Base-by-base conservation (phyloP, 2,888 invertebrate genomes). In the Thalpophila matura region DNA sequence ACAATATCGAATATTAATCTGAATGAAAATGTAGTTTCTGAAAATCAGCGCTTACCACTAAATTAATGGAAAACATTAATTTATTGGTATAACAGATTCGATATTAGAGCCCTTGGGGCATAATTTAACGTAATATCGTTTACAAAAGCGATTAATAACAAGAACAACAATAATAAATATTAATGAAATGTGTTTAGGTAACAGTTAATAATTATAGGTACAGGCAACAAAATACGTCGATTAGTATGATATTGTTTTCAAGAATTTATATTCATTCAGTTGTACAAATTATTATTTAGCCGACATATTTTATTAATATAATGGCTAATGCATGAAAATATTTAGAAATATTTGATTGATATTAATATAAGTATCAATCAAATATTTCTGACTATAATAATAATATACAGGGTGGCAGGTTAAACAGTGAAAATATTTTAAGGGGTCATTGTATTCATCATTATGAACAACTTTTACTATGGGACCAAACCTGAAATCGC, bases 71-170 rank as follows among this genome's bases (percentile, higher is more conserved):
- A 14, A 2, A 14, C 14, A 33, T 6, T 14, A 33, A 33, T 4
- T 33, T 33, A 26, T 57, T 40, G 10, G 14, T 6, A 3, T 10
- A 20, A n/a, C 26, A 22, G 9, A 20, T 40, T 12, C 26, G 20
- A 40, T 33, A 33, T 42, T 22, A 10, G 5, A 42, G 6, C 58
- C 60, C 31, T 4, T 5, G 16, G 40, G 59, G 49, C n/a, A 49
- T 58, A 58, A 58, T 58, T 33, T 40, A 40, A n/a, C 12, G 16
- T 37, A 26, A 46, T 57, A 60, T 49, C 38, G 40, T 20, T 40
- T 58, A 22, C 26, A 49, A 42, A 5, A 46, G 26, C 31, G 47
- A 60, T 60, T 22, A 22, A 60, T 60, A 58, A 29, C 49, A n/a
- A 27, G 31, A 45, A 43, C 35, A 47, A 4, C 27, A n/a, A 58